Percentiles rank a stretch among this genome's conserved stretches.
Evolutionary conservation across 2,113 vertebrate genomes (phyloP).

Genomic region (Ascaphus truei): DNA sequence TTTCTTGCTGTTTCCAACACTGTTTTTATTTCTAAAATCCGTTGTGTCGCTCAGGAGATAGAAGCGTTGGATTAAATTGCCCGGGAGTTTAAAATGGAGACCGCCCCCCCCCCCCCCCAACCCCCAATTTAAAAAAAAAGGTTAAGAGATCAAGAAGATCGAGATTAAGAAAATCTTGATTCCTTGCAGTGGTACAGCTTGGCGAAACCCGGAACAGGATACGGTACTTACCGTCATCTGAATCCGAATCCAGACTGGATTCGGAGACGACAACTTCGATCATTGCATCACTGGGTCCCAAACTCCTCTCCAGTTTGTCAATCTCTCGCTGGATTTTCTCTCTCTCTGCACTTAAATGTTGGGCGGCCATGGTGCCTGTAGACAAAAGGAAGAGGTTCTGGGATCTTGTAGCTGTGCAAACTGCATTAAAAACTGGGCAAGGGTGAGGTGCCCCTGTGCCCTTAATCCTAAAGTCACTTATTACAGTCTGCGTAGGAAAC

Average conservation of each 20-base stretch:
- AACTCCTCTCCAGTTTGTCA: constrained; percentile 59
- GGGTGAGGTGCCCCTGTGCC: not conserved
- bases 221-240: constrained; percentile 35
- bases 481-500: too few species aligned
- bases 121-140: too few species aligned
- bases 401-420: not conserved
- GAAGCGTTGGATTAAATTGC: too few species aligned
- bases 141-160: too few species aligned
- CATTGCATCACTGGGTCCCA: constrained; percentile 38
- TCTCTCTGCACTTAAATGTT: constrained; percentile 52
- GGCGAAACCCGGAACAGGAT: too few species aligned
- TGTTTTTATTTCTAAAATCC: too few species aligned
- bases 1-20: too few species aligned
- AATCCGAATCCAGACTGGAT: constrained; percentile 42
- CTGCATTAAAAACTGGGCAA: not conserved
- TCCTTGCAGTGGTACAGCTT: too few species aligned
- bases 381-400: not conserved
- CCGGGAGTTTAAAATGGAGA: too few species aligned
- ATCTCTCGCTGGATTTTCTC: constrained; percentile 68
- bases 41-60: too few species aligned
- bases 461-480: not conserved
- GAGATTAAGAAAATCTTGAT: too few species aligned
- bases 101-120: too few species aligned
- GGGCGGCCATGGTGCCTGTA: constrained; percentile 7
- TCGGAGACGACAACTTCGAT: not conserved